These are phyloP conservation scores for Elephantulus edwardii DNA, from an alignment of 2,113 vertebrate genomes.

Conservation along the genomic window DNA sequence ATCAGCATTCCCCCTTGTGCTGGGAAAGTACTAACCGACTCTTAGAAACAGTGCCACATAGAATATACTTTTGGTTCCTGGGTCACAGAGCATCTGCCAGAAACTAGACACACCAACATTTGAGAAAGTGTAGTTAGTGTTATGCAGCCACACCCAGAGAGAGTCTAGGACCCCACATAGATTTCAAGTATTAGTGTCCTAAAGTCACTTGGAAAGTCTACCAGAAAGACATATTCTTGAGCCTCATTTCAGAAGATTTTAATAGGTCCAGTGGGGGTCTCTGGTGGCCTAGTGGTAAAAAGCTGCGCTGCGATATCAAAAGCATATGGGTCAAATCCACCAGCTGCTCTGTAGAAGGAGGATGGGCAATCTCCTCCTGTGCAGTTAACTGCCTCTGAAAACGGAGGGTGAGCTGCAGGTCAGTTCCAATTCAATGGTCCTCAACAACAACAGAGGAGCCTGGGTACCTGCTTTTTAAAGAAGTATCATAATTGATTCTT, in stretches of 20 bases:
- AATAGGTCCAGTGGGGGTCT: neutral
- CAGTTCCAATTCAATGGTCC: too few species aligned
- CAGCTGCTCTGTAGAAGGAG: too few species aligned
- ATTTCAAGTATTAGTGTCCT: neutral
- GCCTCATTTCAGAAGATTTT: neutral
- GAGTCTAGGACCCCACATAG: neutral
- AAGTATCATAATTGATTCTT: neutral
- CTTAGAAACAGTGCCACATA: neutral
- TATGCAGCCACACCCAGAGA: neutral
- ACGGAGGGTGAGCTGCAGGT: too few species aligned
- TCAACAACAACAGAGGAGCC: too few species aligned
- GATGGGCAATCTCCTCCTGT: too few species aligned
- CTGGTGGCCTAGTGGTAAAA: too few species aligned
- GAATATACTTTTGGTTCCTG: neutral
- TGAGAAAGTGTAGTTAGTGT: neutral
- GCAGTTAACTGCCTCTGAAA: too few species aligned
- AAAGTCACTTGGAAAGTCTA: slow-evolving; percentile 10
- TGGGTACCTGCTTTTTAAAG: neutral
- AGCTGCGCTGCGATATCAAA: too few species aligned
- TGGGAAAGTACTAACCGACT: neutral
- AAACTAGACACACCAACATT: neutral
- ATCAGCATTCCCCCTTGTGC: neutral
- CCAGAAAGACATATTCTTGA: neutral
- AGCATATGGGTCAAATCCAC: too few species aligned
- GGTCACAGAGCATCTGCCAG: neutral